A percentile compares a stretch with the other conserved stretches of the same genome.
phyloP scores from a whole-genome alignment of 2,113 vertebrate species.

The Capricornis sumatraensis region DNA sequence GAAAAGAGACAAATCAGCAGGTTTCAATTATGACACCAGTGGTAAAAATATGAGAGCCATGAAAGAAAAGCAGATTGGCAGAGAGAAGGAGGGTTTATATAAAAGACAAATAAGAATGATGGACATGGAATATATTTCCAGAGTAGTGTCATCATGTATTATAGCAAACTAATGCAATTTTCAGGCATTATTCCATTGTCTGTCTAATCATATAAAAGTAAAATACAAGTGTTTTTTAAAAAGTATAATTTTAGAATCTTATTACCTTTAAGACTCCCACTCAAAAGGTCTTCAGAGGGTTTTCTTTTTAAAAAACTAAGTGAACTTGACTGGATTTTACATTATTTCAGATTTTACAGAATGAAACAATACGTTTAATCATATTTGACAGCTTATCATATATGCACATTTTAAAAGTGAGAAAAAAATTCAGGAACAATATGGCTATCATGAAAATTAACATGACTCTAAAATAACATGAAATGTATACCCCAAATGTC shows the following conservation, averaged over 20 bases:
- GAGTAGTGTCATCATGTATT: neutral
- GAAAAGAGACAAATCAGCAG: neutral
- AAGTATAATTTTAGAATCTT: neutral
- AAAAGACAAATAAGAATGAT: neutral
- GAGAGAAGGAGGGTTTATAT: neutral
- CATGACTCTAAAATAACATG: neutral
- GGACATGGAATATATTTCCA: neutral
- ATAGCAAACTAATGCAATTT: neutral
- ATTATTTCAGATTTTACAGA: neutral
- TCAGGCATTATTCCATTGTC: neutral
- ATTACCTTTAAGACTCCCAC: neutral
- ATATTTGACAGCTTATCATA: neutral
- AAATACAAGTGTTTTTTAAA: neutral
- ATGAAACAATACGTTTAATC: neutral
- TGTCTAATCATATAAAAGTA: neutral
- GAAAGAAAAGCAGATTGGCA: neutral
- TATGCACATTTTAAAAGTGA: neutral
- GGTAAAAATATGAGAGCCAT: neutral
- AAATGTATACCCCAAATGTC: neutral
- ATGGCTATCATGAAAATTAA: neutral
- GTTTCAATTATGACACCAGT: neutral
- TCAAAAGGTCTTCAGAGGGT: neutral
- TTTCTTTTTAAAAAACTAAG: slow-evolving; percentile 15
- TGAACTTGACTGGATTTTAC: neutral
- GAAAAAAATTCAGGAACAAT: neutral